Percentiles rank a stretch among this genome's conserved stretches.
These are phyloP conservation scores for Polia nebulosa DNA, from an alignment of 2,888 invertebrate genomes.

Conservation along the genomic window DNA sequence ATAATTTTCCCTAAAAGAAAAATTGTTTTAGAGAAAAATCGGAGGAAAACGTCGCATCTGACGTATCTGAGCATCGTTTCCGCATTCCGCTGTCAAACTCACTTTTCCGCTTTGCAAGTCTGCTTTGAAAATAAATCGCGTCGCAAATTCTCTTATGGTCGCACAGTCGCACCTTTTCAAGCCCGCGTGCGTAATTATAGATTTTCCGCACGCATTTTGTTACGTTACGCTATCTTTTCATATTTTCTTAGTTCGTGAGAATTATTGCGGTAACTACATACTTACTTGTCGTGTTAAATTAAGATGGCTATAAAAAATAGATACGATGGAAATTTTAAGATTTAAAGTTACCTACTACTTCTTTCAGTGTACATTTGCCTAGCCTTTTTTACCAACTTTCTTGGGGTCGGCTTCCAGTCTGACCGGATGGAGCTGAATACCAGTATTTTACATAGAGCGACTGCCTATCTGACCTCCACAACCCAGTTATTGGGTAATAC, in stretches of 20 bases:
- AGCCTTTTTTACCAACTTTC: too few relatives aligned
- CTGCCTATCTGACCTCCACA: too few relatives aligned
- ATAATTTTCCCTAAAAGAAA: slow-evolving; percentile 41
- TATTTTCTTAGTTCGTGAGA: slow-evolving; percentile 10
- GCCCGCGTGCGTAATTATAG: slow-evolving; percentile 55
- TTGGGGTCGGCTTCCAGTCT: too few relatives aligned
- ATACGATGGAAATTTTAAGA: background rate
- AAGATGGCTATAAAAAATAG: background rate
- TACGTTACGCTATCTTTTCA: slow-evolving; percentile 13
- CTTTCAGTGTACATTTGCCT: too few relatives aligned
- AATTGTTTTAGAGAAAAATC: slow-evolving; percentile 48
- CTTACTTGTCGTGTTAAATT: background rate
- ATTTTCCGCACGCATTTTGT: slow-evolving; percentile 52
- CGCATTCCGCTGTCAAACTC: slow-evolving; percentile 59
- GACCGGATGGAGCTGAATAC: too few relatives aligned
- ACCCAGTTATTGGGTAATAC: too few relatives aligned
- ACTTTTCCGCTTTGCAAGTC: slow-evolving; percentile 46
- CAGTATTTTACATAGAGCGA: too few relatives aligned
- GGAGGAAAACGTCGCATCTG: slow-evolving; percentile 31
- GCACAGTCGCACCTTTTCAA: slow-evolving; percentile 41
- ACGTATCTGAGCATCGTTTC: slow-evolving; percentile 36
- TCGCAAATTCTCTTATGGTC: slow-evolving; percentile 38
- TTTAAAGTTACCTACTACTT: too few relatives aligned
- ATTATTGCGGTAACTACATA: slow-evolving; percentile 11
- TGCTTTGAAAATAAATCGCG: slow-evolving; percentile 47